phyloP scores from a whole-genome alignment of 2,888 invertebrate genomes.

The Mactromeris polynyma region DNA sequence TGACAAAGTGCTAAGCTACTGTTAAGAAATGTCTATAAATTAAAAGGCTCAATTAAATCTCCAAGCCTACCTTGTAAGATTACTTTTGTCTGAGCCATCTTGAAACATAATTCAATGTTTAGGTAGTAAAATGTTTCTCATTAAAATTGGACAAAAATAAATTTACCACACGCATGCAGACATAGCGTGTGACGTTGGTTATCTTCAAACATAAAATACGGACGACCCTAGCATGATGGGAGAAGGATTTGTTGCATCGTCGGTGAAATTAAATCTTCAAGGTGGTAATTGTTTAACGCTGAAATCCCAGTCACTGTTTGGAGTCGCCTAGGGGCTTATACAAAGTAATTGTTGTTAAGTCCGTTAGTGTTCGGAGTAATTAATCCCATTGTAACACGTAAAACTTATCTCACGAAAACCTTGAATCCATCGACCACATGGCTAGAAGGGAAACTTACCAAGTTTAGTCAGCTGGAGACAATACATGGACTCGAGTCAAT shows the following conservation, averaged over 20 bases:
- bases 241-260: slow-evolving; percentile 1
- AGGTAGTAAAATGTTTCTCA: slow-evolving; percentile 29
- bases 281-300: slow-evolving; percentile 9
- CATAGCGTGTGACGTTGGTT: not conserved
- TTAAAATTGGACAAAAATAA: slow-evolving; percentile 31
- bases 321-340: not conserved
- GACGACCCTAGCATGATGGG: not conserved
- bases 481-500: not conserved
- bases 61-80: slow-evolving; percentile 25
- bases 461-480: not conserved
- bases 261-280: slow-evolving; percentile 17
- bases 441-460: not conserved
- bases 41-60: slow-evolving; percentile 28
- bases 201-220: not conserved
- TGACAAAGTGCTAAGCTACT: slow-evolving; percentile 17
- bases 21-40: slow-evolving; percentile 34
- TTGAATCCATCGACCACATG: not conserved
- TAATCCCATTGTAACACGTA: not conserved
- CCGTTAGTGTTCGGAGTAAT: not conserved
- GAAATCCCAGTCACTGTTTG: not conserved
- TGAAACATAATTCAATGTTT: slow-evolving; percentile 34
- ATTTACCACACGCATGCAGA: slow-evolving; percentile 38
- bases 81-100: slow-evolving; percentile 28
- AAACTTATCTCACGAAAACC: not conserved
- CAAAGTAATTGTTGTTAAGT: not conserved